phyloP scores from a whole-genome alignment of 1,140 invertebrate species.

The Zaprionus tsacasi region DNA sequence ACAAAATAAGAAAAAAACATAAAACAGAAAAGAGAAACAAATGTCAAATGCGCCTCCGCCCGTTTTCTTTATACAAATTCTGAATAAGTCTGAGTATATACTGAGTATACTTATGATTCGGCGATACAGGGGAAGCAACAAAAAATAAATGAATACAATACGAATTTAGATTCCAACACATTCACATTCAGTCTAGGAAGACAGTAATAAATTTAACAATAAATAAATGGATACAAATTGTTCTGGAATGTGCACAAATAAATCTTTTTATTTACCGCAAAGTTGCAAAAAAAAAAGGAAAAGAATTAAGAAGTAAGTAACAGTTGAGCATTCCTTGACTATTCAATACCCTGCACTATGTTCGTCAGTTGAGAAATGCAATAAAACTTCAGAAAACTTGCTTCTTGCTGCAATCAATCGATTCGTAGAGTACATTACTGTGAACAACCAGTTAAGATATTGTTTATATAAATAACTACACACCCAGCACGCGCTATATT shows the following conservation, averaged over 20 bases:
- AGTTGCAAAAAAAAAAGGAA: background rate
- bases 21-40: slow-evolving; percentile 22
- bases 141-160: slow-evolving; percentile 39
- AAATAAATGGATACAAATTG: slow-evolving; percentile 60
- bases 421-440: too few relatives aligned
- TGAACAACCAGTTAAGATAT: background rate
- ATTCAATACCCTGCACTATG: background rate
- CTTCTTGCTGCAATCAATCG: too few relatives aligned
- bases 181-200: slow-evolving; percentile 21
- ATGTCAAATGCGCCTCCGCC: slow-evolving; percentile 30
- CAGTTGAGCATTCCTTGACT: background rate
- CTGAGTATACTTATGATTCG: slow-evolving; percentile 5
- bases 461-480: slow-evolving; percentile 1
- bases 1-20: background rate
- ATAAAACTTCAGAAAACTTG: too few relatives aligned
- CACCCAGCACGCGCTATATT: background rate
- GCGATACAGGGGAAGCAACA: slow-evolving; percentile 23
- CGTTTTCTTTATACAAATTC: slow-evolving; percentile 15
- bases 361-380: too few relatives aligned
- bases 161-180: slow-evolving; percentile 42
- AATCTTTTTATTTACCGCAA: slow-evolving; percentile 46
- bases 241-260: slow-evolving; percentile 49
- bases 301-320: background rate
- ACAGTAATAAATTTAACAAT: slow-evolving; percentile 45
- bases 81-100: slow-evolving; percentile 2